Base-by-base conservation (phyloP, 2,888 invertebrate genomes). In the Ophion slaviceki region DNA sequence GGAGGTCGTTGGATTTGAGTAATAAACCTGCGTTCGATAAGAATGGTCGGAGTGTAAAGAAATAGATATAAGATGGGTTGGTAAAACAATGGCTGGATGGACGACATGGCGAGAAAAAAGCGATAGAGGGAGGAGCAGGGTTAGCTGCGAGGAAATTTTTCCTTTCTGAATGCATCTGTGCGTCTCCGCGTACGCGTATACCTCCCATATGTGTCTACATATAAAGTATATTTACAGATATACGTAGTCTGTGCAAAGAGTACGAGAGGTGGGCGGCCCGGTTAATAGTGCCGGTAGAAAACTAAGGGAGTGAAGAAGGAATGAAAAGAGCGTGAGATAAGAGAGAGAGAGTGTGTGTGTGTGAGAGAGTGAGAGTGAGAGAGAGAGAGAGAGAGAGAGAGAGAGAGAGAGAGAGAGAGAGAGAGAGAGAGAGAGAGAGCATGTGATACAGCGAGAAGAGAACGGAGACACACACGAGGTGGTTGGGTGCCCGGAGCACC, bases 381-480 rank as follows among this genome's bases (percentile, higher is more conserved):
- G 90, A 90, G 90, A 24, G 24, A 24, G 24, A 24, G 24, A 36
- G 36, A 36, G 36, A 36, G 61, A 66, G 70, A 61, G 88, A 88
- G 87, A 89, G 90, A 90, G 90, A 70, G 61, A 66, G 70, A 61
- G 88, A 88, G 87, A 89, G 90, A 90, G 90, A 24, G 24, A 24
- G 24, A 24, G 24, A 24, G 24, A 24, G 24, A 68, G 61, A 66
- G 70, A 59, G 88, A 88, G 87, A 89, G 90, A 90, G 90, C 90
- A 91, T 91, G 92, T 89, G 89, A 88, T 89, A 89, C 89, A 90
- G 59, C 80, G 83, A 90, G 28, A 28, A 88, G 89, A 90, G 89
- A 87, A 71, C 17, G 62, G 80, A 81, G 76, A 70, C 70, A 67
- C 66, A 82, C 72, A 77, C 82, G 77, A 86, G 72, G 75, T 79